phyloP scores from a whole-genome alignment of 2,797 vertebrate species.

The Macropus fuliginosus region DNA sequence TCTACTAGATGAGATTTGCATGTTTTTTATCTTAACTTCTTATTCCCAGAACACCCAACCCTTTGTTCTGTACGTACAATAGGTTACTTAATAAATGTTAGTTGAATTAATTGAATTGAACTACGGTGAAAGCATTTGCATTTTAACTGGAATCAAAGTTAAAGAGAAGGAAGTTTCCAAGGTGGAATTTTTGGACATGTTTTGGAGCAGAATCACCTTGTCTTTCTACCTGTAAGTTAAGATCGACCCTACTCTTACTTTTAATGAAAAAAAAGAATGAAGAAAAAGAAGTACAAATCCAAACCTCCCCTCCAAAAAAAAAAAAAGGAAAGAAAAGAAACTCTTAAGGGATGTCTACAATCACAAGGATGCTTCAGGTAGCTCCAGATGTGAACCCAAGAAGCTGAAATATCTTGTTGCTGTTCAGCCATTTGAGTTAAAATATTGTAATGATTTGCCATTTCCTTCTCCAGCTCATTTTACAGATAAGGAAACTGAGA shows the following conservation, averaged over 20 bases:
- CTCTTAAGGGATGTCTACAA: background rate
- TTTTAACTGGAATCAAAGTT: background rate
- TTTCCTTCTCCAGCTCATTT: background rate
- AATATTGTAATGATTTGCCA: background rate
- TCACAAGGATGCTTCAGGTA: background rate
- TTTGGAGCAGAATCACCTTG: background rate
- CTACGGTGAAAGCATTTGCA: background rate
- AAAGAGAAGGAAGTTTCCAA: background rate
- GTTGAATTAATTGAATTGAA: background rate
- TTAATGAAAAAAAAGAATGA: background rate
- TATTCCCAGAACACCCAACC: background rate
- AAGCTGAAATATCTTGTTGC: background rate
- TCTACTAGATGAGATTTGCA: background rate
- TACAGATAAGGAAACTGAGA: background rate
- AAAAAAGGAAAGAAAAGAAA: background rate
- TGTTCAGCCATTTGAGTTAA: background rate
- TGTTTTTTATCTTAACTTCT: background rate
- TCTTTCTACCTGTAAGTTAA: background rate
- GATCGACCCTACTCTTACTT: background rate
- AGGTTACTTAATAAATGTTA: background rate
- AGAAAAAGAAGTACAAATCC: background rate
- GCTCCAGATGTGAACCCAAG: background rate
- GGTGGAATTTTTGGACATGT: background rate
- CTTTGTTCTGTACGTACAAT: background rate
- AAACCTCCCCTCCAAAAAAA: background rate